phyloP scores from a whole-genome alignment of 2,113 vertebrate species.

The Hyperoodon ampullatus region DNA sequence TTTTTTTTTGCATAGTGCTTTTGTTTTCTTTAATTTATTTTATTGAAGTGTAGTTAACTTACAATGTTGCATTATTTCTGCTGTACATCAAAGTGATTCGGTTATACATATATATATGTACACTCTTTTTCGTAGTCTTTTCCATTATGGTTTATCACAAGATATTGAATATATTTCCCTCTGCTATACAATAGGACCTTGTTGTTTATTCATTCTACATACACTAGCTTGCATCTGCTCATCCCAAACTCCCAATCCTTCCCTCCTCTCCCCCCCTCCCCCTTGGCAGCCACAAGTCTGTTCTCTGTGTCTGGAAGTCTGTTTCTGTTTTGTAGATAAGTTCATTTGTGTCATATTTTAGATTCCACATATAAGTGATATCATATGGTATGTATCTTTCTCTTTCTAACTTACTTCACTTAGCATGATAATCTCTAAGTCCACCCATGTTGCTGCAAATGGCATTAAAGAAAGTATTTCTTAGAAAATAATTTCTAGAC shows the following conservation, averaged over 20 bases:
- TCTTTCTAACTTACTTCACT: background rate
- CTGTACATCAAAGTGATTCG: background rate
- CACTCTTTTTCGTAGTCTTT: background rate
- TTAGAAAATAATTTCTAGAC: slow-evolving; percentile 69
- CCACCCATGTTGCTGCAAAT: background rate
- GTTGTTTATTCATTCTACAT: background rate
- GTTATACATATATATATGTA: background rate
- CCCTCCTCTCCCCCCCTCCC: background rate
- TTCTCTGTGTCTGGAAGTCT: background rate
- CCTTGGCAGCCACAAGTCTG: background rate
- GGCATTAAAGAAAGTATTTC: slow-evolving; percentile 31
- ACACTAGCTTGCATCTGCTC: background rate
- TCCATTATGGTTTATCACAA: background rate
- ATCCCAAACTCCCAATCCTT: background rate
- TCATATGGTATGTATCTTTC: background rate
- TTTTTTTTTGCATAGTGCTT: background rate
- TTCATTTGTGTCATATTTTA: background rate
- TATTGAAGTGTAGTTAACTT: background rate
- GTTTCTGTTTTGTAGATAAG: background rate
- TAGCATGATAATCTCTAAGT: background rate
- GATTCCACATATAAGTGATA: background rate
- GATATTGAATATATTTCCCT: background rate
- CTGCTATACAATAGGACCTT: background rate
- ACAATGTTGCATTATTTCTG: background rate
- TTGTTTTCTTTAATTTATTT: background rate